These are phyloP conservation scores for Cydia fagiglandana DNA, from an alignment of 1,140 invertebrate genomes.

Conservation along the genomic window DNA sequence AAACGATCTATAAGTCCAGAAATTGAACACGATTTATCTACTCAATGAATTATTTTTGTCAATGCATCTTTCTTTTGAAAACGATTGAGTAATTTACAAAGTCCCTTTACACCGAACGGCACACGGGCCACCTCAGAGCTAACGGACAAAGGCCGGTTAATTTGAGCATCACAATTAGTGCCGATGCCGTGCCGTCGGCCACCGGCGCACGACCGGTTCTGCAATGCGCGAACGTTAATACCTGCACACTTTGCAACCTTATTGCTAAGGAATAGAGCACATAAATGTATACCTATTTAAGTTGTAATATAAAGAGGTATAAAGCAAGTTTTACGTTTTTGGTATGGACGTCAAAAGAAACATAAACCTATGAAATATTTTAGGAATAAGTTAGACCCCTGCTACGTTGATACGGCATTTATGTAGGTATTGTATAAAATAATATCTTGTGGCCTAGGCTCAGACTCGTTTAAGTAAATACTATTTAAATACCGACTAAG, in stretches of 20 bases:
- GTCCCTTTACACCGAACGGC: neutral
- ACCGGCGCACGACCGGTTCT: conserved; percentile 7
- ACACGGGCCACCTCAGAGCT: conserved; percentile 14
- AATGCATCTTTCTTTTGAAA: too few relatives aligned
- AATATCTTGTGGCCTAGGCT: too few relatives aligned
- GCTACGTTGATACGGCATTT: too few relatives aligned
- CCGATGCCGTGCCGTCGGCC: neutral
- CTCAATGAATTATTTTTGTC: too few relatives aligned
- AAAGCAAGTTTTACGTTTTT: neutral
- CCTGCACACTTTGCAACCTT: neutral
- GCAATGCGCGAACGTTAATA: neutral
- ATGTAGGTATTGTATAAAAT: too few relatives aligned
- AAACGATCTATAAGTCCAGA: too few relatives aligned
- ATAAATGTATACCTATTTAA: neutral
- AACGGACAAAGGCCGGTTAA: conserved; percentile 1
- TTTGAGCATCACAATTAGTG: conserved; percentile 3
- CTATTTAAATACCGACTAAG: too few relatives aligned
- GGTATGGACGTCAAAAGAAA: too few relatives aligned
- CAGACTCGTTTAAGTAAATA: too few relatives aligned
- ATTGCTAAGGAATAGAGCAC: neutral
- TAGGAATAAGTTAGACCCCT: too few relatives aligned
- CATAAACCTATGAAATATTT: too few relatives aligned
- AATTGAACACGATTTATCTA: too few relatives aligned
- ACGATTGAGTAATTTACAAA: neutral
- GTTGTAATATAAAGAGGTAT: neutral